Conservation (phyloP, 2,888 invertebrate genomes). For the Epirrhoe tristata region DNA sequence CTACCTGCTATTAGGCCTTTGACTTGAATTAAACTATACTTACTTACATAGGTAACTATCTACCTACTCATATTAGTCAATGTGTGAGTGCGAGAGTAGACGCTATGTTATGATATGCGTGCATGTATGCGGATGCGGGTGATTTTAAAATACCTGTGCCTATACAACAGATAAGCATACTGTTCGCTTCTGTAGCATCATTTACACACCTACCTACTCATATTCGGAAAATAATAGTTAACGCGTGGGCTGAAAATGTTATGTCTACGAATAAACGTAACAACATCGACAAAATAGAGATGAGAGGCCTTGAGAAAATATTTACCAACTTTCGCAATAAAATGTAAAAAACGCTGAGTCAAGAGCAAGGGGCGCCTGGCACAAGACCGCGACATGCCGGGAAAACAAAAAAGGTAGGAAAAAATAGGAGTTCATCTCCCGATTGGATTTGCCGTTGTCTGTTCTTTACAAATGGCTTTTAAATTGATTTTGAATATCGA, state of each 20-base stretch:
- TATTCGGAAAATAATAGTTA: background rate
- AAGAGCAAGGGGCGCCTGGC: conserved; percentile 82
- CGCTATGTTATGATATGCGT: background rate
- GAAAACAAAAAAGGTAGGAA: conserved; percentile 71
- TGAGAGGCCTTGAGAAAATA: conserved; percentile 73
- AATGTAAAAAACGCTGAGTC: conserved; percentile 81
- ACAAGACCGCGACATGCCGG: conserved; percentile 81
- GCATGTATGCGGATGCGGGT: too few relatives aligned
- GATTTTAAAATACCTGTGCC: too few relatives aligned
- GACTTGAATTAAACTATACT: too few relatives aligned
- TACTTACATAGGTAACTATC: too few relatives aligned
- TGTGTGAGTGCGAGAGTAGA: too few relatives aligned
- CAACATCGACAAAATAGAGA: conserved; percentile 69
- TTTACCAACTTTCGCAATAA: conserved; percentile 81
- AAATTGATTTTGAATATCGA: conserved; percentile 81
- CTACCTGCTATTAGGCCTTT: too few relatives aligned
- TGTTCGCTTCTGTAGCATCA: background rate
- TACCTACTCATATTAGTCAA: too few relatives aligned
- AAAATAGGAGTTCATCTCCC: conserved; percentile 75
- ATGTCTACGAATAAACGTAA: conserved; percentile 43
- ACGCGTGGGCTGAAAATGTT: conserved; percentile 15
- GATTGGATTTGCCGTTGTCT: conserved; percentile 83
- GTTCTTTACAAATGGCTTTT: conserved; percentile 82
- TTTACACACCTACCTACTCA: too few relatives aligned
- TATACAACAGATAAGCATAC: background rate